Conservation (phyloP, 2,113 vertebrate species). For the Calyptommatus sinebrachiatus region DNA sequence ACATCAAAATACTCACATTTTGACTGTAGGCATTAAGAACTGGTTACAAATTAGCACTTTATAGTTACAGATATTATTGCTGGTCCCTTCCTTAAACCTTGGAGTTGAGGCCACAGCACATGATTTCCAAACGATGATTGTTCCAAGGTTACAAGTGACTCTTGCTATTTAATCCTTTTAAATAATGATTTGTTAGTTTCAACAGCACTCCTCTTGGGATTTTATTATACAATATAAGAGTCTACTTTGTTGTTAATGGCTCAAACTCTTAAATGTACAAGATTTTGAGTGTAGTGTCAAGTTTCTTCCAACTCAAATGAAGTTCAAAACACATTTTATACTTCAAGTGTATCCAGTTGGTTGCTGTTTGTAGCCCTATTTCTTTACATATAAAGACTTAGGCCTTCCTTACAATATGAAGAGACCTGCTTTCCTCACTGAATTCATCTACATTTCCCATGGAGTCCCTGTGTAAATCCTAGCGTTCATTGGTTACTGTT, state of each 20-base stretch:
- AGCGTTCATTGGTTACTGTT: no score
- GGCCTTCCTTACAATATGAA: no score
- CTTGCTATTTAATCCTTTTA: neutral
- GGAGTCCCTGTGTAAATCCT: no score
- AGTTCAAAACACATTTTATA: neutral
- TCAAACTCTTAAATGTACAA: neutral
- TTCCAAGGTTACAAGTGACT: neutral
- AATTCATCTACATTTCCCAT: no score
- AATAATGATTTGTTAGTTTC: neutral
- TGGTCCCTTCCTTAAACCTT: neutral
- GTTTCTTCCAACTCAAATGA: neutral
- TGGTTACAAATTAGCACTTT: neutral
- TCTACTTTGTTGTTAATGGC: no score
- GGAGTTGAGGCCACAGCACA: neutral
- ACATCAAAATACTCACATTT: neutral
- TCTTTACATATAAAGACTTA: no score
- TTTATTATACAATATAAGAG: no score
- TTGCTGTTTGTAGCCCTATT: no score
- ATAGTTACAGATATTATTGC: neutral
- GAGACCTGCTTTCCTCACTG: no score
- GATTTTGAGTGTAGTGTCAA: neutral
- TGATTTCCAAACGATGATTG: neutral
- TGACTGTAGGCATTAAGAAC: neutral
- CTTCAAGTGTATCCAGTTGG: no score
- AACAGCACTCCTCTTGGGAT: no score